Conservation (phyloP, 2,888 invertebrate genomes). For the Cistogaster globosa region DNA sequence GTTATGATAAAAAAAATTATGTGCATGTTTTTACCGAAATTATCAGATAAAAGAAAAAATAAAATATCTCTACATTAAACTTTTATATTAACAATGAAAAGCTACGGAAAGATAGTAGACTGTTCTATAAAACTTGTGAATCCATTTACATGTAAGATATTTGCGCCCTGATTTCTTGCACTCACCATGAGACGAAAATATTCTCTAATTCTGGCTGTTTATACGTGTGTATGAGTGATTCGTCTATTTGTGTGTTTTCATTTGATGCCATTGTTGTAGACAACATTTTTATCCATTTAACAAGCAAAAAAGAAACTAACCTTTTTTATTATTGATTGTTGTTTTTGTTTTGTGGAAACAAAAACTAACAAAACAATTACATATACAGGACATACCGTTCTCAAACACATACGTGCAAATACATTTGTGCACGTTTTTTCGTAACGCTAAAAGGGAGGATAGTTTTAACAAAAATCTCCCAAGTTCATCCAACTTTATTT, state of each 20-base stretch:
- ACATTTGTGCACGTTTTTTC: too few relatives aligned
- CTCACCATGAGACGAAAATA: conserved; percentile 39
- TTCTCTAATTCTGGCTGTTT: background rate
- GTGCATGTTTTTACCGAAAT: background rate
- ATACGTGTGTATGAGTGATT: background rate
- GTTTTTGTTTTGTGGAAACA: conserved; percentile 42
- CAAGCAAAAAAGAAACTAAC: conserved; percentile 44
- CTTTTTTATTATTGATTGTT: conserved; percentile 43
- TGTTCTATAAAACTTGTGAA: conserved; percentile 40
- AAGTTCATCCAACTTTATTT: background rate
- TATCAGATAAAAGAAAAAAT: conserved; percentile 9
- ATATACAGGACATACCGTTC: background rate
- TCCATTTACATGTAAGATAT: conserved; percentile 7
- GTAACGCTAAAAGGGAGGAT: conserved; percentile 20
- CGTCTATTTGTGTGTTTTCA: background rate
- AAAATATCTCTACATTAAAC: background rate
- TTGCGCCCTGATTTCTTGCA: conserved; percentile 54
- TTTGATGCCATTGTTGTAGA: conserved; percentile 37
- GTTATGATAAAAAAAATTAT: background rate
- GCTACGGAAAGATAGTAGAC: conserved; percentile 1
- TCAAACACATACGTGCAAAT: background rate
- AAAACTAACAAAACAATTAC: conserved; percentile 13
- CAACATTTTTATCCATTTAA: conserved; percentile 68
- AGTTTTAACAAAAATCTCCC: conserved; percentile 15
- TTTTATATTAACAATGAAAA: conserved; percentile 22